A percentile compares a stretch with the other conserved stretches of the same genome.
These are phyloP conservation scores for Congeria kusceri DNA, from an alignment of 2,888 invertebrate species.

Conservation along the genomic window DNA sequence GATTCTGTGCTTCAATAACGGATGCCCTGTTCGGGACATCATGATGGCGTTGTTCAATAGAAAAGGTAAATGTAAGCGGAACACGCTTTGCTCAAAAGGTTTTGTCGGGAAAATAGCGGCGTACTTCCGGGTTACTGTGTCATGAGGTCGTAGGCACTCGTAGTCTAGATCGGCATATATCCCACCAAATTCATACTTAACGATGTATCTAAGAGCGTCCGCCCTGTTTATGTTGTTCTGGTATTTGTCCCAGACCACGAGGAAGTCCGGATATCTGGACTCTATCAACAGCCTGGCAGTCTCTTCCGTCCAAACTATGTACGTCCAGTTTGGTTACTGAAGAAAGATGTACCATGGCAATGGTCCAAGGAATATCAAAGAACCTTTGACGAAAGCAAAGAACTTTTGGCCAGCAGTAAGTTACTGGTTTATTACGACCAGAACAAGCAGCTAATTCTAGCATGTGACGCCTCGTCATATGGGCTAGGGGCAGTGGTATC, in stretches of 20 bases:
- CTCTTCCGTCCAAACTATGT: constrained; percentile 81
- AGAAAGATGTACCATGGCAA: background rate
- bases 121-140: constrained; percentile 64
- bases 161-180: constrained; percentile 80
- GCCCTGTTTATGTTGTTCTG: constrained; percentile 71
- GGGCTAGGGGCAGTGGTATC: constrained; percentile 80
- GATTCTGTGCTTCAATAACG: constrained; percentile 71
- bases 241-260: constrained; percentile 72
- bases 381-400: constrained; percentile 8
- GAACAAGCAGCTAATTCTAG: constrained; percentile 39
- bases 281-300: constrained; percentile 72
- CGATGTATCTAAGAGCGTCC: constrained; percentile 79
- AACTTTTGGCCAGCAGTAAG: constrained; percentile 3
- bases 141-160: constrained; percentile 72
- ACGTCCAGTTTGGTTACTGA: constrained; percentile 79
- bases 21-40: constrained; percentile 69
- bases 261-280: constrained; percentile 70
- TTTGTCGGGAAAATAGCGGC: constrained; percentile 73
- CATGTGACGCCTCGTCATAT: constrained; percentile 73
- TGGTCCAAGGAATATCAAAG: constrained; percentile 7
- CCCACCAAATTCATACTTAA: constrained; percentile 79
- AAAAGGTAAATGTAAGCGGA: constrained; percentile 66
- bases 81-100: constrained; percentile 71
- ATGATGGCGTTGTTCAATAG: constrained; percentile 78
- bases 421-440: constrained; percentile 23